A percentile compares a stretch with the other conserved stretches of the same genome.
phyloP scores from a whole-genome alignment of 2,888 invertebrate species.

The Melangyna quadrimaculata region DNA sequence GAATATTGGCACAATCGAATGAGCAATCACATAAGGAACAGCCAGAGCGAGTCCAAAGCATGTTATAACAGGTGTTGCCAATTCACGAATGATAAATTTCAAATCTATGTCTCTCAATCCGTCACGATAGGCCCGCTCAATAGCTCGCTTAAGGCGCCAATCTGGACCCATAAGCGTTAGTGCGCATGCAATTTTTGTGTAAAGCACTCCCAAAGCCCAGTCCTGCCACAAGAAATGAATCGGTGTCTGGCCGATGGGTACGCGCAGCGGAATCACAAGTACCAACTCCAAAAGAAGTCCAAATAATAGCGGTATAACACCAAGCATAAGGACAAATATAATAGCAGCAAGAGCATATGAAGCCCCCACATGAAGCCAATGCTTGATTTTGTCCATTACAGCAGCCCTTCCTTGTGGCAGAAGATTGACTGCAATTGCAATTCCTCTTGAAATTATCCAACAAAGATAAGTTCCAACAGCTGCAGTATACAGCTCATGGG shows the following conservation, averaged over 20 bases:
- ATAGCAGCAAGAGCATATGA: conserved; percentile 90
- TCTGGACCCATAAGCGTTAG: conserved; percentile 99
- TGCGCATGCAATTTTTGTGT: conserved; percentile 98
- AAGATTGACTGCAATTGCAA: conserved; percentile 92
- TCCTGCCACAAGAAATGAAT: conserved; percentile 95
- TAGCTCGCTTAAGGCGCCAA: conserved; percentile 94
- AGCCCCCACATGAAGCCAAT: conserved; percentile 88
- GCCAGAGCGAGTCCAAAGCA: conserved; percentile 94
- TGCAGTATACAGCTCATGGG: conserved; percentile 97
- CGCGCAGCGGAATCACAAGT: conserved; percentile 94
- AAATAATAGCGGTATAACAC: conserved; percentile 94
- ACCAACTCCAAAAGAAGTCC: conserved; percentile 95
- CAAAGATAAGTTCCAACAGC: conserved; percentile 96
- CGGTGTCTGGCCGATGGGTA: conserved; percentile 95
- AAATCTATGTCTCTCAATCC: conserved; percentile 96
- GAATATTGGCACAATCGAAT: conserved; percentile 87
- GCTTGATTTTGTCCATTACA: conserved; percentile 86
- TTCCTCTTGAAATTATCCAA: conserved; percentile 93
- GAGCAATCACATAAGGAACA: conserved; percentile 95
- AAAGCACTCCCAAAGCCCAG: conserved; percentile 98
- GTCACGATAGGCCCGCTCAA: conserved; percentile 96
- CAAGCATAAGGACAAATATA: conserved; percentile 86
- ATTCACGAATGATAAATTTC: conserved; percentile 90
- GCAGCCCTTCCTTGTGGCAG: conserved; percentile 93
- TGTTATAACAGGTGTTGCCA: conserved; percentile 94